A percentile compares a stretch with the other conserved stretches of the same genome.
Conservation (phyloP, 2,888 invertebrate species). For the Drosophila eohydei region DNA sequence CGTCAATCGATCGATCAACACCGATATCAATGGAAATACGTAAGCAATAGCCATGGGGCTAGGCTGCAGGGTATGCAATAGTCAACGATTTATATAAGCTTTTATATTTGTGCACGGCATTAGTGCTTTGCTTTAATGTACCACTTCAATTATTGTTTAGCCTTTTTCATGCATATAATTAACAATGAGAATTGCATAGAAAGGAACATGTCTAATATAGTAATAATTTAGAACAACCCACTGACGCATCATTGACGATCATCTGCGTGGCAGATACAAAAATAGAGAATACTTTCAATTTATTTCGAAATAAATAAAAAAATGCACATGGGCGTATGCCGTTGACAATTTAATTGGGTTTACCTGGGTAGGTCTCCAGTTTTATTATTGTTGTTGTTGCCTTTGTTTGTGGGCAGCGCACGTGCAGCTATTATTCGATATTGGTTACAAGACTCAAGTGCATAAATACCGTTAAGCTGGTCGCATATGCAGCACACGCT, state of each 20-base stretch:
- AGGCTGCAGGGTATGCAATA: constrained; percentile 32
- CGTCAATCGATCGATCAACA: constrained; percentile 52
- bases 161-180: constrained; percentile 63
- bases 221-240: constrained; percentile 5
- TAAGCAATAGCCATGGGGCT: constrained; percentile 42
- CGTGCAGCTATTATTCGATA: constrained; percentile 45
- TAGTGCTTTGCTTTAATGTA: constrained; percentile 11
- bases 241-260: constrained; percentile 24
- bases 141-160: constrained; percentile 32
- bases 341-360: constrained; percentile 42
- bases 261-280: constrained; percentile 29
- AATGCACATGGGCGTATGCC: constrained; percentile 65
- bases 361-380: constrained; percentile 33
- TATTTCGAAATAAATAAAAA: constrained; percentile 22
- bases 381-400: constrained; percentile 14
- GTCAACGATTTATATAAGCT: constrained; percentile 20
- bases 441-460: constrained; percentile 32
- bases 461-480: constrained; percentile 24
- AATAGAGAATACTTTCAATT: constrained; percentile 1
- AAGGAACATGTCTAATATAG: constrained; percentile 17
- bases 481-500: constrained; percentile 21
- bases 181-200: constrained; percentile 52
- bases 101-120: constrained; percentile 1
- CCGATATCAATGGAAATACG: constrained; percentile 34
- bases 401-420: constrained; percentile 25